Evolutionary conservation across 2,797 vertebrate genomes (phyloP).

Genomic region (Adrianichthys oophorus): DNA sequence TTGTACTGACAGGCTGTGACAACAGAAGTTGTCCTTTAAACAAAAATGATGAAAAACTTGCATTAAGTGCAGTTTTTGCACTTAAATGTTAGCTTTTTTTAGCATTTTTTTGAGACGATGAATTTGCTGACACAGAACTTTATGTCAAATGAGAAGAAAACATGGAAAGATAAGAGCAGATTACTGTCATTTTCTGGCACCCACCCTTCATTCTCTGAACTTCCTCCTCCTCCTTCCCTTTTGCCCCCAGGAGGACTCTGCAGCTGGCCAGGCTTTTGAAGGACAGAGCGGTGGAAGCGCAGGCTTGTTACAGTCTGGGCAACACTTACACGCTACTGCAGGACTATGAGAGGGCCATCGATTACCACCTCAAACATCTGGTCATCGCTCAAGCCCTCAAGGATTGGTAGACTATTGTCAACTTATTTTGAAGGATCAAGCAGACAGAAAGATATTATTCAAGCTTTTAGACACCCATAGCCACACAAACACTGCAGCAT

Average conservation of each 20-base stretch:
- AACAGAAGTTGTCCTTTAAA: no score
- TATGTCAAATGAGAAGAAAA: conserved; percentile 20
- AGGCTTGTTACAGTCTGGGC: conserved; percentile 95
- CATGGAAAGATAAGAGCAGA: conserved; percentile 21
- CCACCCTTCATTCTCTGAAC: conserved; percentile 54
- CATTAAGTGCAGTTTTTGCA: no score
- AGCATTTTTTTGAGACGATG: background rate
- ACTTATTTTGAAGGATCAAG: no score
- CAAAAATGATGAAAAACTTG: no score
- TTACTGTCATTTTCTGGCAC: conserved; percentile 38
- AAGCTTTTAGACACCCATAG: no score
- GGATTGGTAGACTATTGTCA: conserved; percentile 79
- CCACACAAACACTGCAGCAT: no score
- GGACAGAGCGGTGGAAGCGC: conserved; percentile 92
- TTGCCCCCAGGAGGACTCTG: conserved; percentile 84
- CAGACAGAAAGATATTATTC: no score
- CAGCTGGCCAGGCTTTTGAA: conserved; percentile 90
- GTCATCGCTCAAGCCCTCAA: conserved; percentile 90
- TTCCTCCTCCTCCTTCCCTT: conserved; percentile 32
- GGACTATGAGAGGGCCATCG: conserved; percentile 93
- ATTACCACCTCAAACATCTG: conserved; percentile 94
- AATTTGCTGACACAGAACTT: conserved; percentile 4
- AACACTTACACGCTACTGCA: conserved; percentile 94
- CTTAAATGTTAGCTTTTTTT: no score
- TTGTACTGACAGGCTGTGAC: background rate